A percentile compares a stretch with the other conserved stretches of the same genome.
Evolutionary conservation across 2,797 vertebrate species (phyloP).

Genomic region (Aselliscus stoliczkanus): DNA sequence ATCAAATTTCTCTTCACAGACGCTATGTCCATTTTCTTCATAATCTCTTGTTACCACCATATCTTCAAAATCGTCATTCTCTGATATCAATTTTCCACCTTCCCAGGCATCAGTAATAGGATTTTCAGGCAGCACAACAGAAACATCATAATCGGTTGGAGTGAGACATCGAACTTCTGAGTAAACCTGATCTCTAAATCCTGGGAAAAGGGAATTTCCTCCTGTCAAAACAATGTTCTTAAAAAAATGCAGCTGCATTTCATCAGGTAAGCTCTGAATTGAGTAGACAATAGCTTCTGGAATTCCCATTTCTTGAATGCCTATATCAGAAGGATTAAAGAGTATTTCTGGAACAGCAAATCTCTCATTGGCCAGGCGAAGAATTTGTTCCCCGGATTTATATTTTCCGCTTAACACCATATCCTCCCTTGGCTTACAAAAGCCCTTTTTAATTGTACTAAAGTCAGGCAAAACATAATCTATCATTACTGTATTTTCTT

Average conservation of each 20-base stretch:
- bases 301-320: slow-evolving; percentile 98
- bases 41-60: slow-evolving; percentile 97
- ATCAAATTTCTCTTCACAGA: slow-evolving; percentile 99
- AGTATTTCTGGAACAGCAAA: slow-evolving; percentile 98
- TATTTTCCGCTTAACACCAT: slow-evolving; percentile 97
- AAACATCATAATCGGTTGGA: slow-evolving; percentile 93
- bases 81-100: slow-evolving; percentile 94
- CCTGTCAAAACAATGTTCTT: slow-evolving; percentile 97
- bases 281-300: slow-evolving; percentile 95
- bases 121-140: slow-evolving; percentile 90
- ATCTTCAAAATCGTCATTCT: slow-evolving; percentile 96
- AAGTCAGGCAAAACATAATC: slow-evolving; percentile 99
- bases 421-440: slow-evolving; percentile 97
- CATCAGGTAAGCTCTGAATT: slow-evolving; percentile 94
- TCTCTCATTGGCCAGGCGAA: slow-evolving; percentile 94
- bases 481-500: slow-evolving; percentile 93
- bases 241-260: slow-evolving; percentile 99
- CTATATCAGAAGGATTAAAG: slow-evolving; percentile 96
- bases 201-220: slow-evolving; percentile 92
- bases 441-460: slow-evolving; percentile 98
- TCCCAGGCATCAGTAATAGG: slow-evolving; percentile 95
- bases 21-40: slow-evolving; percentile 95
- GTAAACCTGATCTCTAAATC: slow-evolving; percentile 93
- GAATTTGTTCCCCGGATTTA: slow-evolving; percentile 96
- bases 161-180: slow-evolving; percentile 93